These are phyloP conservation scores for Callipepla californica DNA, from an alignment of 2,113 vertebrate genomes.

Conservation along the genomic window DNA sequence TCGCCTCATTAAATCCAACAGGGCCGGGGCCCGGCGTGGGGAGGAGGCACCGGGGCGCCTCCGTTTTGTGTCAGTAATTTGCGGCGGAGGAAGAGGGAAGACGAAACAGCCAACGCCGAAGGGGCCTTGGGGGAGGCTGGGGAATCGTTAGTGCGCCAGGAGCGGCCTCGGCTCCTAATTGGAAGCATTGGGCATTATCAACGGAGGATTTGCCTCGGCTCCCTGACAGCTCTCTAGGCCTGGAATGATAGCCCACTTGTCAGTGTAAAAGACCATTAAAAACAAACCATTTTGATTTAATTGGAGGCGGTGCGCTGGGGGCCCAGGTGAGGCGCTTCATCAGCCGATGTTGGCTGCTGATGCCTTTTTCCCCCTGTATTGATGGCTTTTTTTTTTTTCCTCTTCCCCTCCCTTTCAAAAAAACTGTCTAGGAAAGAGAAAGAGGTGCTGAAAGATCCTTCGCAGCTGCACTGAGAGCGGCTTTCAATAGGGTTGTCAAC, in stretches of 20 bases:
- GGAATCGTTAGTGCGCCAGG: slow-evolving; percentile 93
- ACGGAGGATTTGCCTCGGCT: slow-evolving; percentile 95
- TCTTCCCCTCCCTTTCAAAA: slow-evolving; percentile 60
- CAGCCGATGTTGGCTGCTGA: slow-evolving; percentile 67
- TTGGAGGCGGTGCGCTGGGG: slow-evolving; percentile 93
- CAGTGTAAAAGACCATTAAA: slow-evolving; percentile 99
- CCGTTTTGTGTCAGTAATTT: slow-evolving; percentile 99
- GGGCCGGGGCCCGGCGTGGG: slow-evolving; percentile 88
- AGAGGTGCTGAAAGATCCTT: slow-evolving; percentile 65
- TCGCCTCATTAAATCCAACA: slow-evolving; percentile 99
- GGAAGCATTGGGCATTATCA: slow-evolving; percentile 99
- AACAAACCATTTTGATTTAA: slow-evolving; percentile 99
- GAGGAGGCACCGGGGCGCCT: slow-evolving; percentile 82
- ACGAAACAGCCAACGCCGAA: slow-evolving; percentile 75
- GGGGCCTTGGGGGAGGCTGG: slow-evolving; percentile 86
- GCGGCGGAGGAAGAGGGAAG: slow-evolving; percentile 81
- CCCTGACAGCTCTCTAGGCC: slow-evolving; percentile 97
- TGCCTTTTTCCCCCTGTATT: slow-evolving; percentile 64
- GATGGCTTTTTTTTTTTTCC: slow-evolving; percentile 41
- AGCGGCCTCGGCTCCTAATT: slow-evolving; percentile 95
- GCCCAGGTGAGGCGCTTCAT: slow-evolving; percentile 87
- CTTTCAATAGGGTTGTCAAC: slow-evolving; percentile 80
- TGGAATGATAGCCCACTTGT: slow-evolving; percentile 99
- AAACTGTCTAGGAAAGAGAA: slow-evolving; percentile 73
- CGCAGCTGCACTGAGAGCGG: slow-evolving; percentile 22